These are phyloP conservation scores for Parnassius smintheus DNA, from an alignment of 2,888 invertebrate species.

Conservation along the genomic window DNA sequence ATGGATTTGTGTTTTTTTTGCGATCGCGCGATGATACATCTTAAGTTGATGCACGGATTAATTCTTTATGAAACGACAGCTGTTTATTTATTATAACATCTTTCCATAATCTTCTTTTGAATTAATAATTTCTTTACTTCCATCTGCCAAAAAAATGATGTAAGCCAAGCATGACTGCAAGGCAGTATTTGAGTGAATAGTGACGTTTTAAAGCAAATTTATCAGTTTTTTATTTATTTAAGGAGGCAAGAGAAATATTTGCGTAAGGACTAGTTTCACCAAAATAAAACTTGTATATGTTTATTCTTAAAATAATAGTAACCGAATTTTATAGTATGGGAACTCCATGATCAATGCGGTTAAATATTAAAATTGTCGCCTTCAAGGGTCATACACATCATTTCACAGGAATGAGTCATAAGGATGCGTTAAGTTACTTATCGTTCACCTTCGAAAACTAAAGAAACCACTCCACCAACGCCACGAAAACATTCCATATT, in stretches of 20 bases:
- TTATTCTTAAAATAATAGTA: too few relatives aligned
- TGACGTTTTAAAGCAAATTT: too few relatives aligned
- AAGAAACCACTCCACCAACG: background rate
- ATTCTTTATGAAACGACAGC: constrained; percentile 38
- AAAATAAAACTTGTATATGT: too few relatives aligned
- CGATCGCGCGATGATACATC: constrained; percentile 28
- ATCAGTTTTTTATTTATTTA: too few relatives aligned
- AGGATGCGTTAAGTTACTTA: background rate
- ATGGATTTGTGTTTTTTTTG: constrained; percentile 36
- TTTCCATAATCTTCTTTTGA: constrained; percentile 31
- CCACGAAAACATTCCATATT: background rate
- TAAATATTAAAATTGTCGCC: too few relatives aligned
- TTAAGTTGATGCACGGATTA: constrained; percentile 36
- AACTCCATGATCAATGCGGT: too few relatives aligned
- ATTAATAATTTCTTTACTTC: constrained; percentile 23
- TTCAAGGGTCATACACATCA: background rate
- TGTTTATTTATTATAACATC: constrained; percentile 35
- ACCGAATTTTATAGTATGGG: too few relatives aligned
- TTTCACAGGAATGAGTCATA: background rate
- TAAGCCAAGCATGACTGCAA: too few relatives aligned
- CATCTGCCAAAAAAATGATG: constrained; percentile 22
- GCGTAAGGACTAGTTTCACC: too few relatives aligned
- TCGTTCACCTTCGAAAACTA: background rate
- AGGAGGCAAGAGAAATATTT: too few relatives aligned
- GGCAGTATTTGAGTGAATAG: too few relatives aligned